Percentiles rank a stretch among this genome's conserved stretches.
These are phyloP conservation scores for Fundulus diaphanus DNA, from an alignment of 2,797 vertebrate genomes.

Conservation along the genomic window DNA sequence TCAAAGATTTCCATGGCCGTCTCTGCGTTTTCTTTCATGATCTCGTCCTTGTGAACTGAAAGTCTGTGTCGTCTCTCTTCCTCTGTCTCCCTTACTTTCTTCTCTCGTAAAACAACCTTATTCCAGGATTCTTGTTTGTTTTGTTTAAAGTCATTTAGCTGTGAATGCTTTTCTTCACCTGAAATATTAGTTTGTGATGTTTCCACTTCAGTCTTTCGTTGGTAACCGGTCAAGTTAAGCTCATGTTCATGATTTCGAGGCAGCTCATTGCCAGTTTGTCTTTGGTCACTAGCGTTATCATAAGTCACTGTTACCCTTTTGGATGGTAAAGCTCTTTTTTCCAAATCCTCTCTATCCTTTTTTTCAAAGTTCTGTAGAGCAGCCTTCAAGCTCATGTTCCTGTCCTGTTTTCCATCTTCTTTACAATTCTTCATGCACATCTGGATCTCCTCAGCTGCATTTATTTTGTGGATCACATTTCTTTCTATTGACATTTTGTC, in stretches of 20 bases:
- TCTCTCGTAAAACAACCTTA: slow-evolving; percentile 79
- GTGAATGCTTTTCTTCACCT: slow-evolving; percentile 5
- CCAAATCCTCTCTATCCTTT: slow-evolving; percentile 46
- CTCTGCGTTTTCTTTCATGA: slow-evolving; percentile 86
- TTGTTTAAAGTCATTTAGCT: slow-evolving; percentile 23
- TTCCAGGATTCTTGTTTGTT: slow-evolving; percentile 36
- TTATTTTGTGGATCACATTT: slow-evolving; percentile 75
- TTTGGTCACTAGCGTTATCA: slow-evolving; percentile 26
- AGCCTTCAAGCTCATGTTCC: slow-evolving; percentile 56
- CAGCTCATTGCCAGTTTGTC: slow-evolving; percentile 22
- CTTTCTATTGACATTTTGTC: slow-evolving; percentile 55
- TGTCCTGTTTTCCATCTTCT: slow-evolving; percentile 61
- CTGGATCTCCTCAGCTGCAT: slow-evolving; percentile 70
- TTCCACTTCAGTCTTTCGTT: slow-evolving; percentile 22
- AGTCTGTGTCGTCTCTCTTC: slow-evolving; percentile 84
- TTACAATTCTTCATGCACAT: slow-evolving; percentile 58
- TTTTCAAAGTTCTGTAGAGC: slow-evolving; percentile 65
- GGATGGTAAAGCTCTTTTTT: slow-evolving; percentile 46
- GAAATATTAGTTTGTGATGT: slow-evolving; percentile 10
- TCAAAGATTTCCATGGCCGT: slow-evolving; percentile 86
- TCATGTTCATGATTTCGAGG: slow-evolving; percentile 25
- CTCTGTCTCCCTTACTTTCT: slow-evolving; percentile 77
- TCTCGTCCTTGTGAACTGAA: slow-evolving; percentile 88
- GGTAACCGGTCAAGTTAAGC: slow-evolving; percentile 7
- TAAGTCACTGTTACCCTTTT: slow-evolving; percentile 64